A percentile compares a stretch with the other conserved stretches of the same genome.
These are phyloP conservation scores for Heliangelus exortis DNA, from an alignment of 2,797 vertebrate genomes.

Conservation along the genomic window DNA sequence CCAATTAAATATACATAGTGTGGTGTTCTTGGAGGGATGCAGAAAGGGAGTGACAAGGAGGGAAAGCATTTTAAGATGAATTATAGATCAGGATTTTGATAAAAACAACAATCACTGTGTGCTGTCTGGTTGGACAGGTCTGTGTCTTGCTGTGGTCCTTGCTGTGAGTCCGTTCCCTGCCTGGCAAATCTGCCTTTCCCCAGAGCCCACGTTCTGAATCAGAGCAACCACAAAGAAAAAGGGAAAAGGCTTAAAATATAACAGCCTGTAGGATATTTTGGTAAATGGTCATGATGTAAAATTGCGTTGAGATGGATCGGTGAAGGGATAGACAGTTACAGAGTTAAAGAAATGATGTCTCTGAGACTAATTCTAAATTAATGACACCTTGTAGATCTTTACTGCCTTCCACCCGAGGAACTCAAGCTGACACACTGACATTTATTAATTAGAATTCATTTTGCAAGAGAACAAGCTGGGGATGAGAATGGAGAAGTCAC, in stretches of 20 bases:
- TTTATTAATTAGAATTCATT: slow-evolving; percentile 46
- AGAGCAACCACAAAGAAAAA: slow-evolving; percentile 32
- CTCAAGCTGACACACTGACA: neutral
- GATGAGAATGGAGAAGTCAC: neutral
- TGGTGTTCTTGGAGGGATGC: neutral
- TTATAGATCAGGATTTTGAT: slow-evolving; percentile 47
- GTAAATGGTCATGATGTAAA: neutral
- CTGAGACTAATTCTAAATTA: slow-evolving; percentile 48
- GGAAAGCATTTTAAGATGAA: slow-evolving; percentile 40
- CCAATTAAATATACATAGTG: slow-evolving; percentile 43
- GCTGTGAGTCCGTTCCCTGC: neutral
- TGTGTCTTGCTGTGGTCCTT: neutral
- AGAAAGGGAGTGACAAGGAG: neutral
- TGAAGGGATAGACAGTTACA: slow-evolving; percentile 1
- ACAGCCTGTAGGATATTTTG: neutral
- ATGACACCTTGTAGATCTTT: slow-evolving; percentile 42
- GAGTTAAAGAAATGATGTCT: slow-evolving; percentile 64
- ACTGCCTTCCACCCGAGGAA: slow-evolving; percentile 39
- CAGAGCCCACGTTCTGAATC: neutral
- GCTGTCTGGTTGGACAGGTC: neutral
- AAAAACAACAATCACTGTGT: neutral
- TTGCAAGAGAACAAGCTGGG: neutral
- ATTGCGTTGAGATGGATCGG: neutral
- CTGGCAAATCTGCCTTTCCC: neutral
- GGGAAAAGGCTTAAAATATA: slow-evolving; percentile 18